Conservation (phyloP, 2,113 vertebrate genomes). For the Chaetops frenatus region DNA sequence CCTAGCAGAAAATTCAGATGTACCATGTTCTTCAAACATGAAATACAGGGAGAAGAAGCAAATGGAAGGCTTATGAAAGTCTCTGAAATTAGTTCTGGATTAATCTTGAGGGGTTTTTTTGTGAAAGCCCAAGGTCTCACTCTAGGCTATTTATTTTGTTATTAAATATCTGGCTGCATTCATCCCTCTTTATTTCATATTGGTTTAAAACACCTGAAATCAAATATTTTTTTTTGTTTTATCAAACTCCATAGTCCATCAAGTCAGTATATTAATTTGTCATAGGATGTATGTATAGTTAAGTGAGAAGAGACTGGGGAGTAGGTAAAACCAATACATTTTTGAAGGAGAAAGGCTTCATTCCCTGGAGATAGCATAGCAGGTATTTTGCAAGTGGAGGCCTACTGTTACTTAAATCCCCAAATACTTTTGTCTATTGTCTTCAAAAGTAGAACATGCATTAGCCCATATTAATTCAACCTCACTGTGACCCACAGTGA, state of each 20-base stretch:
- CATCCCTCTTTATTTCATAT: neutral
- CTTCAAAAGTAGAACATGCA: conserved; percentile 18
- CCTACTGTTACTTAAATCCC: neutral
- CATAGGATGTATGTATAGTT: neutral
- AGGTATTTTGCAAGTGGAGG: conserved; percentile 4
- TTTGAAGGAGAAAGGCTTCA: conserved; percentile 9
- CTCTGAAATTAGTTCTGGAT: neutral
- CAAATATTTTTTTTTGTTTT: neutral
- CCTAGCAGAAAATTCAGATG: neutral
- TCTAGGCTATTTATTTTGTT: neutral
- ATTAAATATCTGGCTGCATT: neutral
- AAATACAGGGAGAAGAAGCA: neutral
- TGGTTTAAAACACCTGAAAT: neutral
- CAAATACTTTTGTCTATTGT: neutral
- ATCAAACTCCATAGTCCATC: neutral
- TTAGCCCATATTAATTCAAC: conserved; percentile 58
- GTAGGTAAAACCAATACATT: neutral
- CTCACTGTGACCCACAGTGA: neutral
- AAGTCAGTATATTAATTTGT: neutral
- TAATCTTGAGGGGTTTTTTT: neutral
- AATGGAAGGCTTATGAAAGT: neutral
- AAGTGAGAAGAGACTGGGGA: neutral
- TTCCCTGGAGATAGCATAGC: neutral
- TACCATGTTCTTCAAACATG: neutral
- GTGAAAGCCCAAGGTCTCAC: neutral